Conservation (phyloP, 2,888 invertebrate genomes). For the Perizoma affinitatum region DNA sequence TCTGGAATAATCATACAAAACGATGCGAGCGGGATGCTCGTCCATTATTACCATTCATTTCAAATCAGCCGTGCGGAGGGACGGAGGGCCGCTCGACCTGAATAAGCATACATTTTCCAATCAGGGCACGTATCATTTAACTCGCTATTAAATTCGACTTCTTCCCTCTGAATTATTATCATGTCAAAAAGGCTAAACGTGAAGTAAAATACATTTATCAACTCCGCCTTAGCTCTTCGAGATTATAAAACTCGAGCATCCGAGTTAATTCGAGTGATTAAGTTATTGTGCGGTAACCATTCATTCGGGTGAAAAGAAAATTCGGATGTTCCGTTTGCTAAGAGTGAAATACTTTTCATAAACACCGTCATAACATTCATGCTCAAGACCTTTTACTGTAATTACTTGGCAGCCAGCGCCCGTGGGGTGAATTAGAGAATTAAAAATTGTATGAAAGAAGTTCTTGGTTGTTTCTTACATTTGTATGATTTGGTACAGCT, state of each 20-base stretch:
- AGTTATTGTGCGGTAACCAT: constrained; percentile 76
- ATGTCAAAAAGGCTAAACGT: constrained; percentile 68
- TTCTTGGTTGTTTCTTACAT: constrained; percentile 71
- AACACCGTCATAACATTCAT: constrained; percentile 82
- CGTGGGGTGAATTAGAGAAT: constrained; percentile 76
- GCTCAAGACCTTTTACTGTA: constrained; percentile 82
- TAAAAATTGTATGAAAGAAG: constrained; percentile 75
- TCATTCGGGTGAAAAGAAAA: constrained; percentile 64
- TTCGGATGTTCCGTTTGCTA: constrained; percentile 62
- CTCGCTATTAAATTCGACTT: constrained; percentile 83
- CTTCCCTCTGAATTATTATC: constrained; percentile 81
- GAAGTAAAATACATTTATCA: constrained; percentile 50
- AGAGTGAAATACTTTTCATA: constrained; percentile 78
- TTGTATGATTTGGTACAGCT: constrained; percentile 44
- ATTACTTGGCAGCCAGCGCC: constrained; percentile 68
- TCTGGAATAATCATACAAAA: constrained; percentile 84
- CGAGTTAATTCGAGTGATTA: constrained; percentile 39
- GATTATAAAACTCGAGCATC: constrained; percentile 29
- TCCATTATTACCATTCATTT: constrained; percentile 84
- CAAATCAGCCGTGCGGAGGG: constrained; percentile 81
- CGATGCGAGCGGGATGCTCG: constrained; percentile 80
- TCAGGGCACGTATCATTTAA: constrained; percentile 84
- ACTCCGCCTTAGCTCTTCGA: constrained; percentile 40
- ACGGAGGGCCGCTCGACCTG: constrained; percentile 71
- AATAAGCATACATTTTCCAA: constrained; percentile 85